phyloP scores from a whole-genome alignment of 2,113 vertebrate species.

The Neoarius graeffei region DNA sequence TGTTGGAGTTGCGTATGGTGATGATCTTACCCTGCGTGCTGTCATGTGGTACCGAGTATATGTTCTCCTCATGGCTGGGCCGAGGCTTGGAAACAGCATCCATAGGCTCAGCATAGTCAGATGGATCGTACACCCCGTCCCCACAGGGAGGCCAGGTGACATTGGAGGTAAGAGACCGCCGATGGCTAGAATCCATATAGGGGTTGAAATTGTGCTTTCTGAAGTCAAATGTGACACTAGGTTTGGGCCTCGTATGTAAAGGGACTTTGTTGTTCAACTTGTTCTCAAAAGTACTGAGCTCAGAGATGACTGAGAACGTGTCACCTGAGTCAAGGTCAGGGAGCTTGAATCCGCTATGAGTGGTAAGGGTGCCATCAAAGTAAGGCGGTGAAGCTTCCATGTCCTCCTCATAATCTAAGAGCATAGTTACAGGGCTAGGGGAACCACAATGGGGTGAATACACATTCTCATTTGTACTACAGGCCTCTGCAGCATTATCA shows the following conservation, averaged over 20 bases:
- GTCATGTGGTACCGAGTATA: constrained; percentile 96
- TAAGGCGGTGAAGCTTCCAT: constrained; percentile 80
- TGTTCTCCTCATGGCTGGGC: constrained; percentile 91
- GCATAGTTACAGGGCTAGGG: constrained; percentile 88
- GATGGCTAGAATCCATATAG: constrained; percentile 80
- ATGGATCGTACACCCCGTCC: constrained; percentile 86
- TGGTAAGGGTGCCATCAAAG: constrained; percentile 76
- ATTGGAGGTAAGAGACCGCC: constrained; percentile 83
- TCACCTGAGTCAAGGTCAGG: constrained; percentile 88
- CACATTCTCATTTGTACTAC: constrained; percentile 83
- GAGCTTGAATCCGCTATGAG: constrained; percentile 83
- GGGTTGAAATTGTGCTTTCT: constrained; percentile 81
- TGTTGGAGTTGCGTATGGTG: constrained; percentile 93
- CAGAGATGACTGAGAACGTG: constrained; percentile 79
- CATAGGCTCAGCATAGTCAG: constrained; percentile 92
- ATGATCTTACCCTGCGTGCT: constrained; percentile 99
- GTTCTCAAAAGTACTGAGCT: constrained; percentile 83
- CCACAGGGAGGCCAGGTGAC: constrained; percentile 83
- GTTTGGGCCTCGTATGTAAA: constrained; percentile 86
- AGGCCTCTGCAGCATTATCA: constrained; percentile 87
- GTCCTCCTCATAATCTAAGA: constrained; percentile 91
- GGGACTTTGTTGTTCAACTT: constrained; percentile 90
- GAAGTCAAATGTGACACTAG: constrained; percentile 86
- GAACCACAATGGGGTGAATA: constrained; percentile 90
- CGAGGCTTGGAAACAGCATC: constrained; percentile 90